These are phyloP conservation scores for Drosophila suboccidentalis DNA, from an alignment of 2,888 invertebrate species.

Conservation along the genomic window DNA sequence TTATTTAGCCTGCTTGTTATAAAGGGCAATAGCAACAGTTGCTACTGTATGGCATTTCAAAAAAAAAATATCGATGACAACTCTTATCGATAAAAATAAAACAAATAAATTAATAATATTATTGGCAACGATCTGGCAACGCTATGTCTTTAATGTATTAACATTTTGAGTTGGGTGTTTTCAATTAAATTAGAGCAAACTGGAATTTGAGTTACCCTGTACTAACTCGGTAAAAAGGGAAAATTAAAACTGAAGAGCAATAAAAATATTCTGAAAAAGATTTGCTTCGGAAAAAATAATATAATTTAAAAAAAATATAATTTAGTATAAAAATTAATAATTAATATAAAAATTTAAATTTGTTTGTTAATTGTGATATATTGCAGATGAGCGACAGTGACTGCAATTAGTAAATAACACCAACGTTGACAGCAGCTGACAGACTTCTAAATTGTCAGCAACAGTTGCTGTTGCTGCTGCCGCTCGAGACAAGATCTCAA, in stretches of 20 bases:
- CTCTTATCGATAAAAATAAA: background rate
- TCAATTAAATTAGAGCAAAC: no score
- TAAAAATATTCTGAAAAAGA: no score
- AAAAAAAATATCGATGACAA: constrained; percentile 6
- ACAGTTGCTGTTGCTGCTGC: constrained; percentile 4
- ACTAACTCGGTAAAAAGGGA: no score
- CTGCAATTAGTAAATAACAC: constrained; percentile 56
- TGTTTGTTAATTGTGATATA: background rate
- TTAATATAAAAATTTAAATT: background rate
- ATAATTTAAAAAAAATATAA: no score
- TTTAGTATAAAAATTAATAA: background rate
- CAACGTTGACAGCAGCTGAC: constrained; percentile 50
- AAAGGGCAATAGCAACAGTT: background rate
- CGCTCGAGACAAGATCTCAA: constrained; percentile 50
- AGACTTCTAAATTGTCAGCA: constrained; percentile 40
- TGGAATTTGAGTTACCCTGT: no score
- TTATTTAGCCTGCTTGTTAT: constrained; percentile 58
- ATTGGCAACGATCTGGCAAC: constrained; percentile 1
- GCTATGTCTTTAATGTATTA: background rate
- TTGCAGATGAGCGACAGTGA: constrained; percentile 22
- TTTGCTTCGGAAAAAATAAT: no score
- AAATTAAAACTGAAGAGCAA: no score
- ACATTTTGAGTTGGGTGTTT: background rate
- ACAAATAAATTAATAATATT: background rate
- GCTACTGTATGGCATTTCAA: background rate